Evolutionary conservation across 2,888 invertebrate species (phyloP).

Genomic region (Leptinotarsa rubiginosa): DNA sequence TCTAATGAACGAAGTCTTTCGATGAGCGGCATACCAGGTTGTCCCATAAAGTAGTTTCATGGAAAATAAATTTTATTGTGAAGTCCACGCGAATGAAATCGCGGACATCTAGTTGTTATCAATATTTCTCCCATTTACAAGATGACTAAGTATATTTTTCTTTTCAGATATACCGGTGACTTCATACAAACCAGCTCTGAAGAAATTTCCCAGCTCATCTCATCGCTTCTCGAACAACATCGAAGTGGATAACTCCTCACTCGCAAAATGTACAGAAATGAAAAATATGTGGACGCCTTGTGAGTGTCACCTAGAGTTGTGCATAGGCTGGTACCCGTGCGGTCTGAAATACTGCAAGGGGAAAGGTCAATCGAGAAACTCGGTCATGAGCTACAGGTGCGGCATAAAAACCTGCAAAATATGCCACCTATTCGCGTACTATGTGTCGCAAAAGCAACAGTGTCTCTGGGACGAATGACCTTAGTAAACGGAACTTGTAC

Average conservation of each 20-base stretch:
- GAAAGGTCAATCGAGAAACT: constrained; percentile 69
- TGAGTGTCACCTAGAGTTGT: constrained; percentile 86
- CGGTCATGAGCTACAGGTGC: constrained; percentile 81
- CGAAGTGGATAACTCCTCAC: constrained; percentile 51
- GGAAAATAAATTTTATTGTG: no score
- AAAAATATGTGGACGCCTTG: constrained; percentile 80
- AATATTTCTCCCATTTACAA: background rate
- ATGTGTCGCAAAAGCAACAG: constrained; percentile 83
- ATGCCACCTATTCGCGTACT: constrained; percentile 89
- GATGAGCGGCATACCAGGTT: no score
- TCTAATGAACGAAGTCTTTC: no score
- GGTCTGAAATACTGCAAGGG: constrained; percentile 92
- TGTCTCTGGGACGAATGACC: constrained; percentile 80
- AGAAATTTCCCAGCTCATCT: constrained; percentile 73
- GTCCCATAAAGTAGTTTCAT: no score
- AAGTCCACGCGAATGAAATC: no score
- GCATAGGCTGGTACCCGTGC: constrained; percentile 96
- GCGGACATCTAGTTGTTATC: no score
- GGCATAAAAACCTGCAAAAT: constrained; percentile 96
- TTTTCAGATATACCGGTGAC: constrained; percentile 77
- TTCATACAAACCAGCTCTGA: constrained; percentile 78
- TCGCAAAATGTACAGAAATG: constrained; percentile 74
- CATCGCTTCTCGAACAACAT: constrained; percentile 53
- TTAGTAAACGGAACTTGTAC: constrained; percentile 40
- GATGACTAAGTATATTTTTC: background rate